Evolutionary conservation across 1,140 invertebrate genomes (phyloP), one percentile per base, ranked within the genome.

Genomic region (Battus philenor): DNA sequence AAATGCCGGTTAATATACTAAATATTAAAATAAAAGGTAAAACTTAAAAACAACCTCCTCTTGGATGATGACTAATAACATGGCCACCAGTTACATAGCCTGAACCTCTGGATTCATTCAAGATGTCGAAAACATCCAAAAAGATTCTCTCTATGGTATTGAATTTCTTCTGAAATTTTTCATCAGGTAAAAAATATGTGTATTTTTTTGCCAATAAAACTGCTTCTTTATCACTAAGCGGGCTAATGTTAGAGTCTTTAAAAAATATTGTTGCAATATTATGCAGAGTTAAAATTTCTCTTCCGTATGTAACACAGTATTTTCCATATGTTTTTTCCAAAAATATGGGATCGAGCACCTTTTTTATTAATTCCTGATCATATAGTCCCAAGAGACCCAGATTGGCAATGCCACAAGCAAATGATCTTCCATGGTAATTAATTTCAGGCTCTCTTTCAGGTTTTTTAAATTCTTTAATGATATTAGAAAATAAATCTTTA

Each of bases 261-360:
- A 84, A 74, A 60, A 91, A 90, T 63, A 91, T 78, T 57, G 87
- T 80, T 3, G 89, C 62, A 34, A 75, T 75, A 43, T 80, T 81
- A 44, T 91, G 81, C 11, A 92, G 56, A n/a, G 70, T 64, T 13
- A 90, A 75, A 47, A 90, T 69, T 69, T 90, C 88, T 36, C 85
- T 66, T 30, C 83, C 87, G 53, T 73, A 76, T 16, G 50, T 38
- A 49, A 61, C 29, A 24, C 51, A 52, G 47, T 85, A 72, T 43
- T 82, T 75, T 39, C 80, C 77, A 65, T 86, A 89, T 8, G 64
- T 59, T 1, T 68, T 58, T 13, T 60, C 18, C 12, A 90, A 55
- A 67, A 82, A 89, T 12, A 84, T 62, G 24, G 48, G 56, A 54
- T 75, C 57, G 44, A 91, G 60, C 11, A 87, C 53, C 47, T 50